phyloP scores from a whole-genome alignment of 2,888 invertebrate species.

The Acanthosepion lycidas region DNA sequence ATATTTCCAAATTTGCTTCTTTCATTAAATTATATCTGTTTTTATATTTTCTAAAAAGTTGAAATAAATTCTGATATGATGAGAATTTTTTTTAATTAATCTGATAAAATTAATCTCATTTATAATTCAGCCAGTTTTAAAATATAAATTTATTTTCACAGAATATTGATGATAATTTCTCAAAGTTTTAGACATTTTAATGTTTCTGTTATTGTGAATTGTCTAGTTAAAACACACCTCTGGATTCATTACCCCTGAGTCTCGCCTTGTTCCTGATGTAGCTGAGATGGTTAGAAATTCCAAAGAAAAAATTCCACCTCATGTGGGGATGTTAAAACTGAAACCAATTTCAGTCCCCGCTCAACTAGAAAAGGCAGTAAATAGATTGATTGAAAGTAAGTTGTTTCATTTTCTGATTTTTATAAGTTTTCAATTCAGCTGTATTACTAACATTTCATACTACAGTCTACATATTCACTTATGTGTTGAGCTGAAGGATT shows the following conservation, averaged over 20 bases:
- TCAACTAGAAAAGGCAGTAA: not conserved
- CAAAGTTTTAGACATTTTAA: not conserved
- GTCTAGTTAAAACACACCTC: not conserved
- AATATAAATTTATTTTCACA: not conserved
- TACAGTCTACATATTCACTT: no score
- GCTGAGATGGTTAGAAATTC: not conserved
- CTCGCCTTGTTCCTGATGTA: not conserved
- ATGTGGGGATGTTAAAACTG: not conserved
- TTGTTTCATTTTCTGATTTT: not conserved
- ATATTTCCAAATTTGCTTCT: no score
- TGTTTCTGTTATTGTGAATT: not conserved
- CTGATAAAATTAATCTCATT: not conserved
- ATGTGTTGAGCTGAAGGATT: no score
- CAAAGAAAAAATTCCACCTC: not conserved
- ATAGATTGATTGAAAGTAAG: not conserved
- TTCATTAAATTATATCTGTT: no score
- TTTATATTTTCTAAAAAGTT: no score
- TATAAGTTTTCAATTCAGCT: not conserved
- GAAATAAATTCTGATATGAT: not conserved
- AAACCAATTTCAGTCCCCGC: not conserved
- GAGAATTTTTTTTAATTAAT: not conserved
- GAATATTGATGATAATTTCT: not conserved
- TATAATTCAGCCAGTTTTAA: not conserved
- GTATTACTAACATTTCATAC: not conserved
- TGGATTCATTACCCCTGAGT: not conserved